Evolutionary conservation across 2,888 invertebrate genomes (phyloP), one percentile per base, ranked within the genome.

Genomic region (Drosophila percnosoma): DNA sequence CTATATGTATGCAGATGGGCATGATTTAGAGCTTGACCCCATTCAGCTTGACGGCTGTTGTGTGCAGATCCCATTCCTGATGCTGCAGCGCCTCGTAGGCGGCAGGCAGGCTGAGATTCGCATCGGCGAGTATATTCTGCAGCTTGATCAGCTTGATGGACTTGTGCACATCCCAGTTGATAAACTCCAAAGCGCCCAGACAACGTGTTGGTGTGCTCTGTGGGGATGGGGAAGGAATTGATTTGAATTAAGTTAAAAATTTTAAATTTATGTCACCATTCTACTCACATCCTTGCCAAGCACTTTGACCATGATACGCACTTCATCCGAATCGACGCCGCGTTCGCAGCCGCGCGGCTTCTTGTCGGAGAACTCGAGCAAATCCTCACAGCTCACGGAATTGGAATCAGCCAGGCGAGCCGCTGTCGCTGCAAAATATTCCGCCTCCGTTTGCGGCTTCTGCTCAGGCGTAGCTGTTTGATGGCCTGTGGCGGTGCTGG

Each of bases 341-440:
- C 97, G 95, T 55, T 97, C 97, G 51, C 96, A 95, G 0, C 97
- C 97, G 82, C 96, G 96, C 0, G 97, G 97, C 75, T 96, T 96
- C 81, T 96, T 95, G 91, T 96, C 96, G 0, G 97, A 97, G 90
- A 98, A 98, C 91, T 98, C 98, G 63, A 98, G 93, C 66, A 98
- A 93, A 93, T 98, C 98, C 92, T 98, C 98, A 85, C 98, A 98
- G 55, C 97, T 98, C 1, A 98, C 98, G 83, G 97, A 96, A 90
- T 98, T 97, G 54, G 96, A 95, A 90, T 93, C 89, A 87, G 92
- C 78, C 80, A 93, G 68, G 3, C 90, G 86, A 5, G 89, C 89
- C 1, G 87, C 90, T 27, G 83, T 87, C 2, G 87, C 86, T 15
- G 91, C 85, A 81, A 91, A 91, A 42, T 87, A 85, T 63, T 91